A percentile compares a stretch with the other conserved stretches of the same genome.
These are phyloP conservation scores for Anneissia japonica DNA, from an alignment of 35 echinoderm and acorn worm species.

Conservation along the genomic window DNA sequence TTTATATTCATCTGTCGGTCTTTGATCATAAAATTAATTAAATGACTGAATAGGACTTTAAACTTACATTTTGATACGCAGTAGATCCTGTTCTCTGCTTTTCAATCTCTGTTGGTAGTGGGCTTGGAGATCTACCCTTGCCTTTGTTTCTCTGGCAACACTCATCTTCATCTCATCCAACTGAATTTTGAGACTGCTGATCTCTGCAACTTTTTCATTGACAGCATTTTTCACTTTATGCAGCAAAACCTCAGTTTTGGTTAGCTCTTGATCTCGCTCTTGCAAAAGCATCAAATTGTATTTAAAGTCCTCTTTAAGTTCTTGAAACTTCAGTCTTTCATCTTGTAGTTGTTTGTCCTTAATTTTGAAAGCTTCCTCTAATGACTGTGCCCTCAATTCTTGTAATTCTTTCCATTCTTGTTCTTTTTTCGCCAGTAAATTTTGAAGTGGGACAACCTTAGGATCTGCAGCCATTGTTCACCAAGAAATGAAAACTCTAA, in stretches of 20 bases:
- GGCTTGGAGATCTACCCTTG: slow-evolving; percentile 61
- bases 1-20: too few species aligned
- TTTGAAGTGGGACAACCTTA: background rate
- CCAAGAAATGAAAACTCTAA: too few species aligned
- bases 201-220: slow-evolving; percentile 27
- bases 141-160: slow-evolving; percentile 22
- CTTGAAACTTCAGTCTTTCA: slow-evolving; percentile 44
- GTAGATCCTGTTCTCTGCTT: slow-evolving; percentile 67
- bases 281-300: slow-evolving; percentile 78
- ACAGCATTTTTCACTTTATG: slow-evolving; percentile 31
- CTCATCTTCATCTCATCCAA: slow-evolving; percentile 69
- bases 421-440: slow-evolving; percentile 46
- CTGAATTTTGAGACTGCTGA: slow-evolving; percentile 75
- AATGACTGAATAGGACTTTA: too few species aligned
- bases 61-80: slow-evolving; percentile 73
- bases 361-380: slow-evolving; percentile 43
- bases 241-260: slow-evolving; percentile 42
- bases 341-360: slow-evolving; percentile 63
- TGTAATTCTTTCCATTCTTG: slow-evolving; percentile 86
- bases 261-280: slow-evolving; percentile 84
- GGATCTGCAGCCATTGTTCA: background rate
- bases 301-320: slow-evolving; percentile 95
- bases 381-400: slow-evolving; percentile 41
- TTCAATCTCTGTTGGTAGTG: slow-evolving; percentile 78
- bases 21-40: too few species aligned